phyloP scores from a whole-genome alignment of 2,797 vertebrate species.

The Cirrhinus mrigala region DNA sequence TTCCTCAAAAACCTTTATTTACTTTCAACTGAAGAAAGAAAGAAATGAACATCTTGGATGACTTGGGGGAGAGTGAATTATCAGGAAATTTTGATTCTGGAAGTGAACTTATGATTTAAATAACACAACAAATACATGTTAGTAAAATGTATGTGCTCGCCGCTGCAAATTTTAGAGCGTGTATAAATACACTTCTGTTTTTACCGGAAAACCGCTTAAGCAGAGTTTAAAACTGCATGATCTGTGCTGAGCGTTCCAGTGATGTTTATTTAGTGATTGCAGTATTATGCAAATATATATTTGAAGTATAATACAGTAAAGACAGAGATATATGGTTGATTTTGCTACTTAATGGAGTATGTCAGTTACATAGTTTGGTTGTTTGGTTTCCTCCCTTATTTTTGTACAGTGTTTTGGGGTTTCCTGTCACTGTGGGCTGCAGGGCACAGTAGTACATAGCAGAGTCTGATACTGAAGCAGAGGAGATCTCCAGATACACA shows the following conservation, averaged over 20 bases:
- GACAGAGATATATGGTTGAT: neutral
- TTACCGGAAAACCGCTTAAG: neutral
- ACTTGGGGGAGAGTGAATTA: too few species aligned
- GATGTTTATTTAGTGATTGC: neutral
- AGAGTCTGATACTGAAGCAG: neutral
- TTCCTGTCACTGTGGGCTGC: constrained; percentile 3
- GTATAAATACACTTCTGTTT: neutral
- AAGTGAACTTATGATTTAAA: neutral
- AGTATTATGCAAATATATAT: neutral
- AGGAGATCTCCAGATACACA: constrained; percentile 37
- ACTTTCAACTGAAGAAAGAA: too few species aligned
- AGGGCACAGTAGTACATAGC: neutral
- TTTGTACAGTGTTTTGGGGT: neutral
- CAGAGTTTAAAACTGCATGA: neutral
- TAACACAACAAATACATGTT: neutral
- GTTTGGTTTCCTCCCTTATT: neutral
- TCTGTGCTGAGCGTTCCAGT: neutral
- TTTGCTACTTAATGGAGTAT: neutral
- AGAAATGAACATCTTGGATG: too few species aligned
- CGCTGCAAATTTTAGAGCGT: neutral
- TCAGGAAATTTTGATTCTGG: too few species aligned
- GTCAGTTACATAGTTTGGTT: neutral
- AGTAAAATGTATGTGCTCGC: neutral
- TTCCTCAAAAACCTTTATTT: too few species aligned
- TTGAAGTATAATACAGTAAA: neutral